Percentiles rank a stretch among this genome's conserved stretches.
Evolutionary conservation across 2,113 vertebrate species (phyloP).

Genomic region (Eptesicus fuscus): DNA sequence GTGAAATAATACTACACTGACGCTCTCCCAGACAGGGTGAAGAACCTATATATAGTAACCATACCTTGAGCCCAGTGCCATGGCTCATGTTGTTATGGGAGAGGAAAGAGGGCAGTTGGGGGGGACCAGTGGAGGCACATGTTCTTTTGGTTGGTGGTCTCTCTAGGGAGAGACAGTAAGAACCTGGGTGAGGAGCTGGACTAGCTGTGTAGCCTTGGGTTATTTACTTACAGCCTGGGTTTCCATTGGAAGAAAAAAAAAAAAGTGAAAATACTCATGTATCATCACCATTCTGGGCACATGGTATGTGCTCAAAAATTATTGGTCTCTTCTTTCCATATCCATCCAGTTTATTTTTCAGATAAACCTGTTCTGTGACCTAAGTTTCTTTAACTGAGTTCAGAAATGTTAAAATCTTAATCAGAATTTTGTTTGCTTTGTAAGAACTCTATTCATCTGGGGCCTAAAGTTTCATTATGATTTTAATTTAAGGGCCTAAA

Average conservation of each 20-base stretch:
- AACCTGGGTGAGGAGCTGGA: background rate
- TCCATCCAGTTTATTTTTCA: conserved; percentile 17
- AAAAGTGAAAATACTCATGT: background rate
- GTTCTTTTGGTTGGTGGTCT: background rate
- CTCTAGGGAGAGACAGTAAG: background rate
- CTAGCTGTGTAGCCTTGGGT: background rate
- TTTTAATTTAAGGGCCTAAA: conserved; percentile 73
- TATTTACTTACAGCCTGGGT: background rate
- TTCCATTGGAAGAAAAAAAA: background rate
- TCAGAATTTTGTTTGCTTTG: conserved; percentile 67
- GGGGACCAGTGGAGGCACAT: background rate
- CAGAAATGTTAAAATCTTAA: conserved; percentile 71
- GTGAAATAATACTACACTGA: background rate
- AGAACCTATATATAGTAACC: background rate
- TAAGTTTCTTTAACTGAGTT: conserved; percentile 41
- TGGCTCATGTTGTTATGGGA: background rate
- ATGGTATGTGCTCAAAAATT: background rate
- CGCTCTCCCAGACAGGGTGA: background rate
- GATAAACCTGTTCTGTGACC: background rate
- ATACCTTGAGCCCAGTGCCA: background rate
- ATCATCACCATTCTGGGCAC: background rate
- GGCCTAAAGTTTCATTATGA: conserved; percentile 66
- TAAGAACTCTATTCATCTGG: conserved; percentile 60
- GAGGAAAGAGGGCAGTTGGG: background rate
- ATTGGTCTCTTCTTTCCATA: background rate